Conservation (phyloP, 2,888 invertebrate species). For the Tipula lateralis region DNA sequence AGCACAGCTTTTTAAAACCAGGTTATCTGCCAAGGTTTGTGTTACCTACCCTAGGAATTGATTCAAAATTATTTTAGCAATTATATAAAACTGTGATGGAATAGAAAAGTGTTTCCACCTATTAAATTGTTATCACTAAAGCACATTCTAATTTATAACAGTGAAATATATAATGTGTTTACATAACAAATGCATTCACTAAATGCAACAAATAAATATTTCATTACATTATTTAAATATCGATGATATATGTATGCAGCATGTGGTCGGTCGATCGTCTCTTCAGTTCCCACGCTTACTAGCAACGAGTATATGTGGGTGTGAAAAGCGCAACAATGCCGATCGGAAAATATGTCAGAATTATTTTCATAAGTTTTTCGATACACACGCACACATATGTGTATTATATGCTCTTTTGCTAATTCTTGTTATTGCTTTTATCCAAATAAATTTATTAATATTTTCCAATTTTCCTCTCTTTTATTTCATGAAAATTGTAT, state of each 20-base stretch:
- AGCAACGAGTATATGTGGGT: neutral
- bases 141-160: too few relatives aligned
- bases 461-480: neutral
- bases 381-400: neutral
- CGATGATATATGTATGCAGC: neutral
- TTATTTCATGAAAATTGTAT: conserved; percentile 15
- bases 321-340: neutral
- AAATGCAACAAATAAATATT: too few relatives aligned
- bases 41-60: too few relatives aligned
- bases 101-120: too few relatives aligned
- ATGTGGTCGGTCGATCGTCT: neutral
- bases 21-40: too few relatives aligned
- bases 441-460: conserved; percentile 11
- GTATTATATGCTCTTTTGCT: neutral
- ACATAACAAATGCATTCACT: too few relatives aligned
- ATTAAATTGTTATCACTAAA: too few relatives aligned
- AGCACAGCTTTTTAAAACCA: too few relatives aligned
- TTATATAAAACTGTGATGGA: too few relatives aligned
- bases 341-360: neutral
- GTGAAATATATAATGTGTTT: too few relatives aligned
- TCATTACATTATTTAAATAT: neutral
- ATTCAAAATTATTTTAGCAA: too few relatives aligned
- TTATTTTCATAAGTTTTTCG: neutral
- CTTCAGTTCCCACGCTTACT: neutral
- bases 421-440: neutral